phyloP scores from a whole-genome alignment of 2,113 vertebrate species.

The Heterochromis multidens region DNA sequence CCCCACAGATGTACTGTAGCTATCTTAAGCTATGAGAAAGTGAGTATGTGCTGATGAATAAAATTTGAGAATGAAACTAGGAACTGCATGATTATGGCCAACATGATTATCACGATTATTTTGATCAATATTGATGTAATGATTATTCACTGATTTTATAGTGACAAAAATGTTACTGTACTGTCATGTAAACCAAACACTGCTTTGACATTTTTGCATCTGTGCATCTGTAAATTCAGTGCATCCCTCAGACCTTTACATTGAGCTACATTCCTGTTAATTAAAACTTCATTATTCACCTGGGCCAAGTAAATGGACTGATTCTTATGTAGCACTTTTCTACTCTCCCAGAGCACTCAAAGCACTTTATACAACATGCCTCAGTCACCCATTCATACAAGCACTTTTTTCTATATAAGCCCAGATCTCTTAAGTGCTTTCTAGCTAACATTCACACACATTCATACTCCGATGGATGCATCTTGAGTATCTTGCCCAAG shows the following conservation, averaged over 20 bases:
- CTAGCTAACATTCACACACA: too few relatives aligned
- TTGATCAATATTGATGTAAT: background rate
- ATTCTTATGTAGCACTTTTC: too few relatives aligned
- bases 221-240: too few relatives aligned
- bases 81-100: background rate
- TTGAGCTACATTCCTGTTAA: background rate
- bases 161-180: fast-evolving
- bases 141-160: background rate
- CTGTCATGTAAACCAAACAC: background rate
- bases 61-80: background rate
- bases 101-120: background rate
- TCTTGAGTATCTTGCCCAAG: too few relatives aligned
- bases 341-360: too few relatives aligned
- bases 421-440: too few relatives aligned
- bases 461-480: too few relatives aligned
- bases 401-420: too few relatives aligned
- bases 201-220: background rate
- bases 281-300: fast-evolving
- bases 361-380: too few relatives aligned
- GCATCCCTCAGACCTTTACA: background rate
- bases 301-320: too few relatives aligned
- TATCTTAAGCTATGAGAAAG: background rate
- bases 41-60: background rate
- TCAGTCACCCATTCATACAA: too few relatives aligned
- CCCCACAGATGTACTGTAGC: background rate